Evolutionary conservation across 2,113 vertebrate species (phyloP), one percentile per base, ranked within the genome.

Genomic region (Nibea albiflora): DNA sequence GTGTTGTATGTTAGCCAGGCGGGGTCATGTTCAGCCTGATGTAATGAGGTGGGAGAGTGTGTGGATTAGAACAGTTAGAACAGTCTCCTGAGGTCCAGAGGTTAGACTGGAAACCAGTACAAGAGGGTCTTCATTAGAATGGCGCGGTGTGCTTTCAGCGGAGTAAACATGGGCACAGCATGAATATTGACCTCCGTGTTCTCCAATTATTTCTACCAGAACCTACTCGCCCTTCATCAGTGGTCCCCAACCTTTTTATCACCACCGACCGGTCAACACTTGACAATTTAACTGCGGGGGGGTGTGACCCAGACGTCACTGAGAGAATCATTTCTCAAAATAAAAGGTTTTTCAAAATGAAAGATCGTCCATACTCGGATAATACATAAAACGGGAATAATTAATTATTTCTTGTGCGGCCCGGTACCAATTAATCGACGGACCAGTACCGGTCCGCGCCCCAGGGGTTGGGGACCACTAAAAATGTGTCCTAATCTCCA

Each of bases 31-130:
- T 74, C 68, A 70, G 71, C 72, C 79, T 75, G 46, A 26, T 78
- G 31, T 44, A 79, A 85, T 84, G 31, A 73, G 19, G 28, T 66
- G 35, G 62, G 69, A 49, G 76, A 63, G 42, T 69, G 66, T 61
- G 64, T 35, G 1, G 73, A 81, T 73, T 61, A 57, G 50, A 46
- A 46, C 11, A 46, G 11, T 35, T 35, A 35, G 12, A 73, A 28
- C 20, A 44, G 76, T 81, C 52, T 83, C 52, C 65, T 62, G 73
- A 72, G 78, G 49, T 70, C 39, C 78, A 82, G 64, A 82, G 80
- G 77, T 72, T 19, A 77, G 60, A 22, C 63, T 70, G 63, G 76
- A 57, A 71, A 70, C 63, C 53, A 19, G 16, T 54, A 65, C 60
- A 57, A 66, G 68, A 9, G 12, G 16, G 47, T 19, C 46, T 56